A percentile compares a stretch with the other conserved stretches of the same genome.
phyloP scores from a whole-genome alignment of 1,140 invertebrate species.

The Oscheius sp. region DNA sequence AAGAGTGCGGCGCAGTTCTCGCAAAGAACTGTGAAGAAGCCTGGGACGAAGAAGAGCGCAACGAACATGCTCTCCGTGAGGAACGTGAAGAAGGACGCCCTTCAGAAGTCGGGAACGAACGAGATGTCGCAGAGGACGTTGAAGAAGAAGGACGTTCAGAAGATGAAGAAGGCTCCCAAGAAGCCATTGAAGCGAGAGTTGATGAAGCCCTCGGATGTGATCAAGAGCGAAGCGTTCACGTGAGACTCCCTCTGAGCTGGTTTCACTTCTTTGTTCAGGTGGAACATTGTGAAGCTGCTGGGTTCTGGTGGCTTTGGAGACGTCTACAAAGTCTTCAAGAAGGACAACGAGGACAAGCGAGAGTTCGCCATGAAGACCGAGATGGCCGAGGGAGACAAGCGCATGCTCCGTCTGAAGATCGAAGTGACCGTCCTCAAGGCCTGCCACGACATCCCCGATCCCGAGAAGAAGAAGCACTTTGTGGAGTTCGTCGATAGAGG shows the following conservation, averaged over 20 bases:
- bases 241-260: no score
- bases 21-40: no score
- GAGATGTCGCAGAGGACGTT: no score
- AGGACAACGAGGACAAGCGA: neutral
- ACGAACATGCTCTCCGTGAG: no score
- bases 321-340: slow-evolving; percentile 1
- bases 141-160: no score
- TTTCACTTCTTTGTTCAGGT: no score
- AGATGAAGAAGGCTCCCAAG: no score
- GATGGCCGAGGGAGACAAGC: slow-evolving; percentile 14
- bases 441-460: neutral
- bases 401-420: slow-evolving; percentile 28
- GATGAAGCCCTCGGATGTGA: neutral
- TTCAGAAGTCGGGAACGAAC: no score
- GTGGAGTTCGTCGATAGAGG: slow-evolving; percentile 24
- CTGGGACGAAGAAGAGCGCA: no score
- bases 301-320: slow-evolving; percentile 9
- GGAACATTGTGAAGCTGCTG: neutral
- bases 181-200: neutral
- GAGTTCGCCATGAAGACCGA: slow-evolving; percentile 27
- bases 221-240: neutral
- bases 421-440: slow-evolving; percentile 14
- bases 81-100: no score
- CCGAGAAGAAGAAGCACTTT: slow-evolving; percentile 29
- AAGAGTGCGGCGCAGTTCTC: no score